These are phyloP conservation scores for Tinamus guttatus DNA, from an alignment of 2,113 vertebrate species.

Conservation along the genomic window DNA sequence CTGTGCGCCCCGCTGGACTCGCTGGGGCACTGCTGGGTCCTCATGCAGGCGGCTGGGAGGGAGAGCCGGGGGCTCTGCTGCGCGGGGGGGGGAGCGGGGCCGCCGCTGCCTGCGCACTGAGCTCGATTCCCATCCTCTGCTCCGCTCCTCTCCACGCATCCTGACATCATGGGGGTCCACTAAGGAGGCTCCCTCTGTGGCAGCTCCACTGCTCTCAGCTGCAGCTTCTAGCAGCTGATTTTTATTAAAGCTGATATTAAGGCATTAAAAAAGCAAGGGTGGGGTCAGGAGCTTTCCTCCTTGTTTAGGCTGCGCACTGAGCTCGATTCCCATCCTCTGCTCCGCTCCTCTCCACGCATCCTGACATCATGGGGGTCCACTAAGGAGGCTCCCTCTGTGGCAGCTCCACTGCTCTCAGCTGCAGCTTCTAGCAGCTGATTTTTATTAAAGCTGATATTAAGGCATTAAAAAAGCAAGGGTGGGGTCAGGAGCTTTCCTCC, in stretches of 20 bases:
- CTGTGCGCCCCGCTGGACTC: constrained; percentile 84
- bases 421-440: constrained; percentile 16
- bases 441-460: constrained; percentile 14
- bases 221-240: constrained; percentile 16
- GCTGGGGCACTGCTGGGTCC: constrained; percentile 89
- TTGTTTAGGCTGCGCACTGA: too few relatives aligned
- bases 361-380: constrained; percentile 88
- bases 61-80: constrained; percentile 76
- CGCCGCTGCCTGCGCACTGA: constrained; percentile 53
- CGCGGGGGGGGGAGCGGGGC: constrained; percentile 14
- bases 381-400: constrained; percentile 78
- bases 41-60: constrained; percentile 73
- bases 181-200: constrained; percentile 78
- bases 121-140: constrained; percentile 53
- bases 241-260: constrained; percentile 14
- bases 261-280: constrained; percentile 7
- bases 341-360: constrained; percentile 68
- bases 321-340: constrained; percentile 45
- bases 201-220: constrained; percentile 22
- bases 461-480: constrained; percentile 7
- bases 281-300: not conserved
- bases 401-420: constrained; percentile 22
- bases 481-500: not conserved
- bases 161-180: constrained; percentile 88
- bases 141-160: constrained; percentile 68